A percentile compares a stretch with the other conserved stretches of the same genome.
phyloP scores from a whole-genome alignment of 2,888 invertebrate species.

The Lycaena phlaeas region DNA sequence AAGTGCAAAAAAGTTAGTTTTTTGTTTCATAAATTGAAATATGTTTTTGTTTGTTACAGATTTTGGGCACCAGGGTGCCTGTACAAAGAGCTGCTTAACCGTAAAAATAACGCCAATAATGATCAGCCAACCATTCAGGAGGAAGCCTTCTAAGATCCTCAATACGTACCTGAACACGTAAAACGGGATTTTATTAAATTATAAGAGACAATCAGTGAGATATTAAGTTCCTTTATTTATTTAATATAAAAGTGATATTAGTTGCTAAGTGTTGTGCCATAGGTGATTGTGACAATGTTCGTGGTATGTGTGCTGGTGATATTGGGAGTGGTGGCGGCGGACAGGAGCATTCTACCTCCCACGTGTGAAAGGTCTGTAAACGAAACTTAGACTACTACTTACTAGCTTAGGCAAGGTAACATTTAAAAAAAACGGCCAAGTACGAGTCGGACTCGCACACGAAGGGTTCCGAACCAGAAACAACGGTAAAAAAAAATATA shows the following conservation, averaged over 20 bases:
- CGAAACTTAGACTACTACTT: too few relatives aligned
- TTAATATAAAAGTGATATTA: conserved; percentile 48
- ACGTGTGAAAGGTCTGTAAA: conserved; percentile 73
- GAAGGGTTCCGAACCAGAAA: too few relatives aligned
- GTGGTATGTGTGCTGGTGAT: conserved; percentile 38
- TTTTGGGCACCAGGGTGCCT: conserved; percentile 32
- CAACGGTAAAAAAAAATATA: too few relatives aligned
- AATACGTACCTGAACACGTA: conserved; percentile 59
- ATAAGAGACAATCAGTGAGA: conserved; percentile 28
- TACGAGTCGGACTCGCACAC: too few relatives aligned
- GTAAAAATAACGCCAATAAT: conserved; percentile 43
- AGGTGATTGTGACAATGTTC: conserved; percentile 31
- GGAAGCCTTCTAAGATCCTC: conserved; percentile 47
- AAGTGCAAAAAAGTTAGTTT: too few relatives aligned
- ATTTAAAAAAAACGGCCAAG: too few relatives aligned
- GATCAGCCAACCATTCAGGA: conserved; percentile 44
- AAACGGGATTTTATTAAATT: conserved; percentile 16
- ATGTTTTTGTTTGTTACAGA: conserved; percentile 43
- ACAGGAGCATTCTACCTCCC: conserved; percentile 58
- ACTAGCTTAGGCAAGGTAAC: too few relatives aligned
- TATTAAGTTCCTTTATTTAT: conserved; percentile 34
- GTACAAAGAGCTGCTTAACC: conserved; percentile 20
- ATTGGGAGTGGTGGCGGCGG: conserved; percentile 37
- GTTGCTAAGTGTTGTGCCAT: conserved; percentile 44
- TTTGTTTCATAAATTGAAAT: too few relatives aligned